Evolutionary conservation across 53 echinoderm and acorn worm genomes (phyloP).

Genomic region (Stichopus horrens): DNA sequence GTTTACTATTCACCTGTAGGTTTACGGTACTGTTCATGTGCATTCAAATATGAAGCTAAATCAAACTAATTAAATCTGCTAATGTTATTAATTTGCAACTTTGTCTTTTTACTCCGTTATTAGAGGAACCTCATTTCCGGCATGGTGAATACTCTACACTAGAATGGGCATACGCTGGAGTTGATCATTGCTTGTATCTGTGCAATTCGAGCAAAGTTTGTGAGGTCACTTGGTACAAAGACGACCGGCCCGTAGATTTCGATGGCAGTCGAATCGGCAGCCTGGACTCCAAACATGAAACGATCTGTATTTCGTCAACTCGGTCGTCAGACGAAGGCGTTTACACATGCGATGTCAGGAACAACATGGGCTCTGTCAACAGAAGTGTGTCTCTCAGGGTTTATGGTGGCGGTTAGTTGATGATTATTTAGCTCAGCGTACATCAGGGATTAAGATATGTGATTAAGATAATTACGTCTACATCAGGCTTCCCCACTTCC

Average conservation of each 20-base stretch:
- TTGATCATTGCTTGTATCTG: background rate
- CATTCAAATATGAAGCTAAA: too few relatives aligned
- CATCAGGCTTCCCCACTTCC: too few relatives aligned
- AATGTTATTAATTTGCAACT: too few relatives aligned
- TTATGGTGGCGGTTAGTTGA: background rate
- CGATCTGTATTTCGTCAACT: background rate
- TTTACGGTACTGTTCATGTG: too few relatives aligned
- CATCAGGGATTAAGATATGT: too few relatives aligned
- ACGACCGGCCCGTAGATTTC: background rate
- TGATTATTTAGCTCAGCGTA: background rate
- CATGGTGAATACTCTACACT: background rate
- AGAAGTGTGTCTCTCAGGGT: background rate
- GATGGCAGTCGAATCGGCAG: background rate
- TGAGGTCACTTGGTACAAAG: background rate
- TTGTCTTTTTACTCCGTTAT: background rate
- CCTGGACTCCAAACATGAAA: background rate
- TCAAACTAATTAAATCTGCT: too few relatives aligned
- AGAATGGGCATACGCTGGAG: background rate
- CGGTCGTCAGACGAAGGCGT: background rate
- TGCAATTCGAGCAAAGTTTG: background rate
- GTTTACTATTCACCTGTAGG: too few relatives aligned
- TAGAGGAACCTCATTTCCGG: slow-evolving; percentile 5
- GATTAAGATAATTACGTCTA: too few relatives aligned
- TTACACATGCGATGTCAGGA: background rate
- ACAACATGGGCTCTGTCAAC: background rate